Base-by-base conservation (phyloP, 1,140 invertebrate genomes). In the Drosophila tristis region DNA sequence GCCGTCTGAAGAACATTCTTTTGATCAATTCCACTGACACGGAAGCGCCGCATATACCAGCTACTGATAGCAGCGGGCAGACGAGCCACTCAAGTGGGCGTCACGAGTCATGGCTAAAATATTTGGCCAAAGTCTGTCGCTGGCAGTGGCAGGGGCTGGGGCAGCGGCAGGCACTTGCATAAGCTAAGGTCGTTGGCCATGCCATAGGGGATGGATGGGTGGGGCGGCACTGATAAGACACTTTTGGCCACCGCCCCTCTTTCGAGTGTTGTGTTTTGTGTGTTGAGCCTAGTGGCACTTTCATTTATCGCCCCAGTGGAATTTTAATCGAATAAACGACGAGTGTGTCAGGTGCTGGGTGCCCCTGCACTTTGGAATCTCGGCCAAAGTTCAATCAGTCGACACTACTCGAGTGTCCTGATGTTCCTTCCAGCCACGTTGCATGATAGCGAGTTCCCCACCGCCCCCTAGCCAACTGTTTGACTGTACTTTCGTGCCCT, bases 301-400 rank as follows among this genome's bases (percentile, higher is more conserved):
- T 78, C 66, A 76, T 66, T 78, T 78, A 75, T 78, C 73, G 48
- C 48, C 72, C 62, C 72, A 72, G 71, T 72, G 76, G 75, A 78
- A 79, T 79, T 79, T 79, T 79, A 79, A 79, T 79, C 76, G 76
- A 79, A 66, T 79, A 66, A 76, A 67, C 76, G 64, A 72, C 67
- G 72, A 62, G 66, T 79, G 72, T 79, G 57, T 47, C 47, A 58
- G 50, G 49, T 64, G 67, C 39, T 62, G 44, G 57, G 64, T 56
- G 61, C 58, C 48, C 63, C 11, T 39, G 65, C 63, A 44, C 39
- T 61, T 51, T 61, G 59, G 57, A 49, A 15, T 57, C 35, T 43
- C 23, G 23, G 5, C 20, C 55, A 16, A 26, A 15, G 20, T n/a
- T 16, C 51, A 5, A 16, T 23, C 35, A 26, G 11, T 42, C 42